These are phyloP conservation scores for Cataglyphis hispanica DNA, from an alignment of 1,140 invertebrate genomes.

Conservation along the genomic window DNA sequence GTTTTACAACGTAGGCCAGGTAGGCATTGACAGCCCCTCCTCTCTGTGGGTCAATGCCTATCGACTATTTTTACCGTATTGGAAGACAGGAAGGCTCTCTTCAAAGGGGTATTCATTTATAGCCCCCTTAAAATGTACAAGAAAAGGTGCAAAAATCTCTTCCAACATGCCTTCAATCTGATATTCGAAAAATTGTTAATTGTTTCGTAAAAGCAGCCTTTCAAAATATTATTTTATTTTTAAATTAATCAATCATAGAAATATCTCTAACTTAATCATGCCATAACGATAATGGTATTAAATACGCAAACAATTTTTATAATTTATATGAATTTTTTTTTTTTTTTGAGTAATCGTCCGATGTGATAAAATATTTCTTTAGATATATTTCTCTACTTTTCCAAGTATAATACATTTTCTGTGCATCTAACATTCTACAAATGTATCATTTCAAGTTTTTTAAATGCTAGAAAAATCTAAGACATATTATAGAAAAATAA, in stretches of 20 bases:
- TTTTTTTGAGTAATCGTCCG: background rate
- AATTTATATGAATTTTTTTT: background rate
- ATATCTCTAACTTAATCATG: background rate
- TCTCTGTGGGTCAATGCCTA: constrained; percentile 55
- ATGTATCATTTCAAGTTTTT: background rate
- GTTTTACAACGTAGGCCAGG: constrained; percentile 28
- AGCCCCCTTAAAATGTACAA: constrained; percentile 15
- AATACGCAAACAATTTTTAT: background rate
- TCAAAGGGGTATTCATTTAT: background rate
- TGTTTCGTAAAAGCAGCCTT: background rate
- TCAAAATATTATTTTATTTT: background rate
- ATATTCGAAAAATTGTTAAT: background rate
- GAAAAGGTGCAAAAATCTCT: constrained; percentile 8
- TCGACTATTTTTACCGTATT: constrained; percentile 54
- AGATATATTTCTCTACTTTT: constrained; percentile 1
- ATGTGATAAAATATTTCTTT: background rate
- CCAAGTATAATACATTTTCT: background rate
- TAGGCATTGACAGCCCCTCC: constrained; percentile 19
- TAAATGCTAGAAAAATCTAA: background rate
- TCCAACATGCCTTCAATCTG: background rate
- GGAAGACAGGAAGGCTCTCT: constrained; percentile 26
- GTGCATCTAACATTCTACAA: background rate
- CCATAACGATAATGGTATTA: too few relatives aligned
- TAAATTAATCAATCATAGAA: background rate
- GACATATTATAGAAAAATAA: background rate